Conservation (phyloP, 2,113 vertebrate species). For the Bucco capensis region DNA sequence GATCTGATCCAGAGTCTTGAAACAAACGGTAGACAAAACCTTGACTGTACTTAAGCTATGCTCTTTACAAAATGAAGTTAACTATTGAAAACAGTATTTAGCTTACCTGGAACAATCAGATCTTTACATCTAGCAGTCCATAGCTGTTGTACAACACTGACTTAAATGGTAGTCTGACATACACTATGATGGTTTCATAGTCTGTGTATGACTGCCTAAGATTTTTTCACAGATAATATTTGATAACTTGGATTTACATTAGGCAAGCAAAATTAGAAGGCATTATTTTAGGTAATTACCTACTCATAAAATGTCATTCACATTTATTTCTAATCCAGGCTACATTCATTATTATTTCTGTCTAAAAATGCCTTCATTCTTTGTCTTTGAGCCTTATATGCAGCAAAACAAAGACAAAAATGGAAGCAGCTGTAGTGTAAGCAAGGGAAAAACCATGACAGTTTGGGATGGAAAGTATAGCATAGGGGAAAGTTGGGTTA, state of each 20-base stretch:
- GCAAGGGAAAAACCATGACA: not conserved
- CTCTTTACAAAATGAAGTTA: not conserved
- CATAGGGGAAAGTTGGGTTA: not conserved
- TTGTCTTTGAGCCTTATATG: not conserved
- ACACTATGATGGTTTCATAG: not conserved
- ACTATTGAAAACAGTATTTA: not conserved
- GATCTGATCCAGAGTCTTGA: not conserved
- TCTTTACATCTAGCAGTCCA: not conserved
- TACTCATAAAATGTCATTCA: not conserved
- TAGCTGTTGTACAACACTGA: not conserved
- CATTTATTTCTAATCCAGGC: not conserved
- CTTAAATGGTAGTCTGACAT: not conserved
- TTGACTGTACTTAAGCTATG: not conserved
- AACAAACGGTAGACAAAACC: slow-evolving; percentile 21
- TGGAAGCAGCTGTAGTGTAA: not conserved
- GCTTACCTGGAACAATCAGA: not conserved
- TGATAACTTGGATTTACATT: not conserved
- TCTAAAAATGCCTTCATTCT: not conserved
- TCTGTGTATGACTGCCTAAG: not conserved
- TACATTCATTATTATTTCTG: not conserved
- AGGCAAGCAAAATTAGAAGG: not conserved
- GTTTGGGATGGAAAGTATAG: not conserved
- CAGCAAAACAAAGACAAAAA: not conserved
- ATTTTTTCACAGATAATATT: not conserved
- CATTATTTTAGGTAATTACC: not conserved